A percentile compares a stretch with the other conserved stretches of the same genome.
These are phyloP conservation scores for Scaptomyza reducta DNA, from an alignment of 2,888 invertebrate genomes.

Conservation along the genomic window DNA sequence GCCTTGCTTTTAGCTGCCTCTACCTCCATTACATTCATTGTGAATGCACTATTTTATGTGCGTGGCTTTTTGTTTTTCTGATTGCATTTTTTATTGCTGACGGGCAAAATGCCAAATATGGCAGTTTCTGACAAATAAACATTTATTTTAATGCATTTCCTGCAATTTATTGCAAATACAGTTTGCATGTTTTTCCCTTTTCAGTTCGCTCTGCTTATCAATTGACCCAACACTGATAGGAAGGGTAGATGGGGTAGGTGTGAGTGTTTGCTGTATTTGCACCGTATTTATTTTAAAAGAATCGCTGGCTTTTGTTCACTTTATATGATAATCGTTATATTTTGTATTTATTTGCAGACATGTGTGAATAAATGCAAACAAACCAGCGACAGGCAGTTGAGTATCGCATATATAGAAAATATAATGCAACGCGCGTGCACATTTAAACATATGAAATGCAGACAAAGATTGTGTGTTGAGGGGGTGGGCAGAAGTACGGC, in stretches of 20 bases:
- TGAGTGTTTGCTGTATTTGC: conserved; percentile 45
- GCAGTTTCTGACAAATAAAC: conserved; percentile 70
- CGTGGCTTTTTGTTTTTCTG: conserved; percentile 12
- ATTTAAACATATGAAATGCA: conserved; percentile 55
- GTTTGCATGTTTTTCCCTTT: conserved; percentile 43
- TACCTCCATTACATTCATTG: conserved; percentile 1
- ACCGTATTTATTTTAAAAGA: conserved; percentile 69
- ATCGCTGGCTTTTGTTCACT: conserved; percentile 44
- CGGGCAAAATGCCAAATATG: conserved; percentile 43
- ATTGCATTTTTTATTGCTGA: conserved; percentile 47
- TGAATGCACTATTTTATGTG: conserved; percentile 17
- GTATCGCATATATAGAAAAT: conserved; percentile 51
- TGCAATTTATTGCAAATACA: conserved; percentile 68
- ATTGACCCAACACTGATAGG: conserved; percentile 20
- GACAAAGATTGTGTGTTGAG: background rate
- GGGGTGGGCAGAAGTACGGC: conserved; percentile 22
- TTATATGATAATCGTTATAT: conserved; percentile 52
- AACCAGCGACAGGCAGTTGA: conserved; percentile 50
- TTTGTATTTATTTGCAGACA: conserved; percentile 70
- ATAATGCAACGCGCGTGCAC: conserved; percentile 74
- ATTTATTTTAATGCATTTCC: conserved; percentile 66
- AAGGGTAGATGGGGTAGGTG: background rate
- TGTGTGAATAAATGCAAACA: conserved; percentile 50
- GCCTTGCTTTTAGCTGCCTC: background rate
- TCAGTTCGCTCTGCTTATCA: conserved; percentile 60